Percentiles rank a stretch among this genome's conserved stretches.
These are phyloP conservation scores for Epizoanthus scotinus DNA, from an alignment of 92 coral and sea anemone species.

Conservation along the genomic window DNA sequence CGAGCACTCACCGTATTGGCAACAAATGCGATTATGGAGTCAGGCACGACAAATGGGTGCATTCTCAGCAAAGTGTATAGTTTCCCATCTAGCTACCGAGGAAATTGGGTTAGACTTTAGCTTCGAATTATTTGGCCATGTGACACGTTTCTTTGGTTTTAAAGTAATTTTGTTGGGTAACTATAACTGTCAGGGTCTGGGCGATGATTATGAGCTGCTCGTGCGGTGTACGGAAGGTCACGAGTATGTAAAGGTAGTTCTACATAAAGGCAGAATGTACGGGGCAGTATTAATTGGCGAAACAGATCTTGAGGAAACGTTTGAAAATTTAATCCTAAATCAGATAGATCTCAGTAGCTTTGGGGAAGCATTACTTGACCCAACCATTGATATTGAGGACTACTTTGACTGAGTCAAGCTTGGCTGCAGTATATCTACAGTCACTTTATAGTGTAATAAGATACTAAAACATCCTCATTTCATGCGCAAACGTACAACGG, in stretches of 20 bases:
- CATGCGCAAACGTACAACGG: too few relatives aligned
- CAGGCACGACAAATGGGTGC: slow-evolving; percentile 97
- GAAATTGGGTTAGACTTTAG: slow-evolving; percentile 81
- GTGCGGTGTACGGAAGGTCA: slow-evolving; percentile 79
- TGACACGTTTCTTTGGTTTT: slow-evolving; percentile 92
- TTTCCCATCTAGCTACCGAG: slow-evolving; percentile 51
- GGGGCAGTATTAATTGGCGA: slow-evolving; percentile 97
- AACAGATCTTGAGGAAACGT: slow-evolving; percentile 94
- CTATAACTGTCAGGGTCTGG: slow-evolving; percentile 83
- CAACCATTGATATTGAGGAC: slow-evolving; percentile 91
- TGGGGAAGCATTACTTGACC: slow-evolving; percentile 83
- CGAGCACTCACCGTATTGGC: slow-evolving; percentile 85
- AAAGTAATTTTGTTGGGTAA: slow-evolving; percentile 88
- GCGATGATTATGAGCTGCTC: slow-evolving; percentile 74
- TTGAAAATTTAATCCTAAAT: slow-evolving; percentile 93
- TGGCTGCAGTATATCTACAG: too few relatives aligned
- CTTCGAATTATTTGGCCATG: slow-evolving; percentile 90
- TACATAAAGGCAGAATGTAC: slow-evolving; percentile 77
- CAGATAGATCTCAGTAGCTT: slow-evolving; percentile 82
- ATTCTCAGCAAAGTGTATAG: slow-evolving; percentile 91
- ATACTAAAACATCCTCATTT: too few relatives aligned
- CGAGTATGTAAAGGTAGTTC: slow-evolving; percentile 89
- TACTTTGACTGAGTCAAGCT: slow-evolving; percentile 80
- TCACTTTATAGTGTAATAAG: too few relatives aligned
- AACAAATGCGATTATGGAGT: slow-evolving; percentile 98